These are phyloP conservation scores for Listrodromus nycthemerus DNA, from an alignment of 2,888 invertebrate genomes.

Conservation along the genomic window DNA sequence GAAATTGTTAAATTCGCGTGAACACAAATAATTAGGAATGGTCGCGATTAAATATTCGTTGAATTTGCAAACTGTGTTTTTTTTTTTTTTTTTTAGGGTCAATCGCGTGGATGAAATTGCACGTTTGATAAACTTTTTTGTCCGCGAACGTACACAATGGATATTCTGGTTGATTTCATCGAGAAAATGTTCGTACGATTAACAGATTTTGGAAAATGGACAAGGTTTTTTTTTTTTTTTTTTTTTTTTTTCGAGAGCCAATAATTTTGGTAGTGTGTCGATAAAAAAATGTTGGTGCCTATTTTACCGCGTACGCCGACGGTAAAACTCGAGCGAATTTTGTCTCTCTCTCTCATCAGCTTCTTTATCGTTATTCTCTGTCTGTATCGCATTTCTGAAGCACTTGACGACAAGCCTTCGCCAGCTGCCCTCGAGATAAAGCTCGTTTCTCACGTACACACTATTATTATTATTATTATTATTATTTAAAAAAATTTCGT, in stretches of 20 bases:
- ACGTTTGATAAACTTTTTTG: no score
- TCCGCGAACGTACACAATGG: no score
- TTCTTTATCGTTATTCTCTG: constrained; percentile 1
- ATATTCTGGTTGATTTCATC: no score
- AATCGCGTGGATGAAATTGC: no score
- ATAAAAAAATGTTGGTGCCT: no score
- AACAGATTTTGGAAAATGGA: no score
- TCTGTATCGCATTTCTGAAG: constrained; percentile 1
- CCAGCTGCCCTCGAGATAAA: constrained; percentile 51
- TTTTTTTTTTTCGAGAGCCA: no score
- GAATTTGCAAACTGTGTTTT: not conserved
- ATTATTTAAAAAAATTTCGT: not conserved
- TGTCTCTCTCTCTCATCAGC: not conserved
- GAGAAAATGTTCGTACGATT: no score
- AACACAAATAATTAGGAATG: not conserved
- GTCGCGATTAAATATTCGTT: not conserved
- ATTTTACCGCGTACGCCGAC: not conserved
- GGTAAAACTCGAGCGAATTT: not conserved
- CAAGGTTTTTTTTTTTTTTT: no score
- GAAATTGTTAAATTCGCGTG: not conserved
- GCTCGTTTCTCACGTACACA: constrained; percentile 30
- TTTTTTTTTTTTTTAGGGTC: not conserved
- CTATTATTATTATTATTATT: not conserved
- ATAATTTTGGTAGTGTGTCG: no score
- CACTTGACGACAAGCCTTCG: constrained; percentile 31